phyloP scores from a whole-genome alignment of 2,797 vertebrate genomes.

The Hydrolagus colliei region DNA sequence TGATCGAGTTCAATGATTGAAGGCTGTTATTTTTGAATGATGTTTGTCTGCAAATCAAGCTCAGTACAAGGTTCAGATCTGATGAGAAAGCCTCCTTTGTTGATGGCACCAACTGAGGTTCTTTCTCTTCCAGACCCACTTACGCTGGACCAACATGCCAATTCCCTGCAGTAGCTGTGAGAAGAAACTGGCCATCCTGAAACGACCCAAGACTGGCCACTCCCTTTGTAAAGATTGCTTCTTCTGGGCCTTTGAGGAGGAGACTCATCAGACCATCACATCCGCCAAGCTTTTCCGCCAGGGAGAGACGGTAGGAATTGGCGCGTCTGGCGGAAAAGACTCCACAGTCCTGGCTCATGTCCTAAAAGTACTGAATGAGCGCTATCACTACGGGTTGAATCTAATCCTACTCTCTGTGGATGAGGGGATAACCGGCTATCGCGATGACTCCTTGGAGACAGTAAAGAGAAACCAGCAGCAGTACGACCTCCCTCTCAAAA shows the following conservation, averaged over 20 bases:
- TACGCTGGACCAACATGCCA: conserved; percentile 49
- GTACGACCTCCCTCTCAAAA: conserved; percentile 71
- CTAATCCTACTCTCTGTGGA: conserved; percentile 74
- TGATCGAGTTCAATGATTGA: too few species aligned
- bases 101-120: neutral
- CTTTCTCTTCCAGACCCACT: neutral
- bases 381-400: conserved; percentile 62
- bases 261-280: conserved; percentile 70
- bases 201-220: conserved; percentile 67
- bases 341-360: conserved; percentile 82
- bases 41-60: neutral
- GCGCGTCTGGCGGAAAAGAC: conserved; percentile 77
- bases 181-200: conserved; percentile 59
- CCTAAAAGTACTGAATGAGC: conserved; percentile 66
- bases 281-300: conserved; percentile 60
- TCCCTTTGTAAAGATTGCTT: conserved; percentile 75
- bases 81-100: neutral
- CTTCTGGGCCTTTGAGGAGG: conserved; percentile 75
- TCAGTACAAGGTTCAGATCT: neutral
- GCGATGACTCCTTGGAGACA: conserved; percentile 74
- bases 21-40: too few species aligned
- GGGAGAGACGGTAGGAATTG: conserved; percentile 68
- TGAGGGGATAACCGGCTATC: conserved; percentile 77
- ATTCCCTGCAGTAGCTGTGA: conserved; percentile 61
- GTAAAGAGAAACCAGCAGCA: conserved; percentile 68